A percentile compares a stretch with the other conserved stretches of the same genome.
Evolutionary conservation across 2,888 invertebrate genomes (phyloP).

Genomic region (Oscheius myriophilus): DNA sequence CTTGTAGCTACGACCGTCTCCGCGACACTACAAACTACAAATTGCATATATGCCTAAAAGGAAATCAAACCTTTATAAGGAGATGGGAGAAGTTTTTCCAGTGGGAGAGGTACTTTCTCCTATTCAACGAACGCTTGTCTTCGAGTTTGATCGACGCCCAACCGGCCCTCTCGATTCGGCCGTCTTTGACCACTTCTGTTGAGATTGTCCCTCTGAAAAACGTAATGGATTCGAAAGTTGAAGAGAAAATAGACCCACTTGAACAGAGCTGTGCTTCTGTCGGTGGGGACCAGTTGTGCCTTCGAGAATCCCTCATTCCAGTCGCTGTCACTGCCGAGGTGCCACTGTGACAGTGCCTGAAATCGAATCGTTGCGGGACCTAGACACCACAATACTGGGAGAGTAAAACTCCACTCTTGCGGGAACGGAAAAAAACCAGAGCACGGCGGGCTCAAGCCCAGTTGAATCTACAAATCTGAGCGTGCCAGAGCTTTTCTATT

Average conservation of each 20-base stretch:
- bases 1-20: constrained; percentile 91
- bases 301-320: constrained; percentile 67
- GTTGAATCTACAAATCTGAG: too few relatives aligned
- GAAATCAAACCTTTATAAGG: constrained; percentile 65
- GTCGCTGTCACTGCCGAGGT: constrained; percentile 65
- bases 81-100: constrained; percentile 67
- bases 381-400: too few relatives aligned
- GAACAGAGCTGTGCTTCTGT: constrained; percentile 61
- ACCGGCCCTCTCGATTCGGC: constrained; percentile 64
- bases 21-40: constrained; percentile 75
- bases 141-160: constrained; percentile 68
- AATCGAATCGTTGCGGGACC: not conserved
- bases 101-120: constrained; percentile 58
- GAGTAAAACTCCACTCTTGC: too few relatives aligned
- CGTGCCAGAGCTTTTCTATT: too few relatives aligned
- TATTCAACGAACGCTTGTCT: constrained; percentile 58
- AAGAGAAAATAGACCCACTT: constrained; percentile 21
- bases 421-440: too few relatives aligned
- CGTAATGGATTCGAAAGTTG: not conserved
- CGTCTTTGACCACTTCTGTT: constrained; percentile 58
- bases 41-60: not conserved
- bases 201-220: constrained; percentile 49
- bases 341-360: constrained; percentile 54
- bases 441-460: too few relatives aligned
- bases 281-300: constrained; percentile 50